Base-by-base conservation (phyloP, 2,888 invertebrate genomes). In the Apantesis nais region DNA sequence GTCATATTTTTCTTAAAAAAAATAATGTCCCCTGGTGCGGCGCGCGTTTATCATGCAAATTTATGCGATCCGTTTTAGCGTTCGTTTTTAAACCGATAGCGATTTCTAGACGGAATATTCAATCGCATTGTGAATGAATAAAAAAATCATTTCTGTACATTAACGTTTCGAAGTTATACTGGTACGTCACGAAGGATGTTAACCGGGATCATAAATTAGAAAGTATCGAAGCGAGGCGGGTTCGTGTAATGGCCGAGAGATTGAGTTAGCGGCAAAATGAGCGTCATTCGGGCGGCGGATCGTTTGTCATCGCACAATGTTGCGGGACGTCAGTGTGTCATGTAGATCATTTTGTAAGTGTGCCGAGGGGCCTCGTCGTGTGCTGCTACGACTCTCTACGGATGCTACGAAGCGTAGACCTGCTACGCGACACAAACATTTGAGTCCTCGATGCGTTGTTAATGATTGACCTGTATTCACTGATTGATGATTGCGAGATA, bases 1-100 rank as follows among this genome's bases (percentile, higher is more conserved):
- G 93, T 92, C 93, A 92, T 93, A 93, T 93, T 94, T 93, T 93
- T 92, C 92, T 93, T 93, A 90, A 93, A 92, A 91, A 93, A 93
- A 92, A 91, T 92, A 92, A 92, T 91, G 90, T 91, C 91, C 92
- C 88, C 81, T 87, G 86, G 76, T 82, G 87, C 89, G 89, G 87
- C 85, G 85, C 83, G 84, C 91, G 92, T 91, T 93, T 93, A 89
- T 93, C 92, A 93, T 93, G 94, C 89, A 92, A 94, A 94, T 93
- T 93, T 94, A 94, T 94, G 92, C 93, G 89, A 92, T 91, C 90
- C 91, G 91, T 88, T 93, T 92, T 92, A 88, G 86, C 90, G 85
- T 90, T 90, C 89, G 88, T 86, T 91, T 91, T 90, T 91, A 91
- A 93, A 90, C 89, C 90, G 92, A 93, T 92, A 87, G 89, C 92